Evolutionary conservation across 2,113 vertebrate species (phyloP).

Genomic region (Corynorhinus townsendii): DNA sequence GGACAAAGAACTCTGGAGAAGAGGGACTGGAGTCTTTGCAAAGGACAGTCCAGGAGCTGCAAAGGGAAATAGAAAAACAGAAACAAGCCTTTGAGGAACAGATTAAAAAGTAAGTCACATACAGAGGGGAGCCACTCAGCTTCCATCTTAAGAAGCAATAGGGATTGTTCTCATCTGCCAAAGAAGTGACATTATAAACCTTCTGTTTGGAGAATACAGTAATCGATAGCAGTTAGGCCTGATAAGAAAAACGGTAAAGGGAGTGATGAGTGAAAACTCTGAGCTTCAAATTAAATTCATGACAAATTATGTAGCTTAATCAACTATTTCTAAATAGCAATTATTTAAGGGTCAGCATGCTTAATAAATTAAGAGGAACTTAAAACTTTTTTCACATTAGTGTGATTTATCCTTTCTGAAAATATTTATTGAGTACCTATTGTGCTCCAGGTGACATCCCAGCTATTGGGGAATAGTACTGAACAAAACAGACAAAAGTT

Average conservation of each 20-base stretch:
- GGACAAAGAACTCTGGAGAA: conserved; percentile 42
- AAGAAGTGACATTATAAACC: not conserved
- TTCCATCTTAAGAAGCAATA: not conserved
- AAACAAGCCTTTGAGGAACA: conserved; percentile 75
- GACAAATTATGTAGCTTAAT: not conserved
- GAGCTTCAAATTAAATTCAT: not conserved
- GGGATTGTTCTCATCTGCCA: not conserved
- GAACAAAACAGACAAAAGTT: not conserved
- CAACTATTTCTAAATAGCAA: not conserved
- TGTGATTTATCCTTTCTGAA: not conserved
- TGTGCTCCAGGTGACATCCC: not conserved
- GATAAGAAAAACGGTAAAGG: not conserved
- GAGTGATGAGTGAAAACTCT: not conserved
- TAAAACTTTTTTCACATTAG: not conserved
- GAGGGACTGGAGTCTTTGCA: conserved; percentile 67
- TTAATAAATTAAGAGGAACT: not conserved
- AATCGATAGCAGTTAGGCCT: not conserved
- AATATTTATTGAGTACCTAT: not conserved
- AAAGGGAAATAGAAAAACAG: conserved; percentile 71
- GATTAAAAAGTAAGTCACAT: conserved; percentile 78
- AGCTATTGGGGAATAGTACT: not conserved
- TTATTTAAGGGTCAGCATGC: not conserved
- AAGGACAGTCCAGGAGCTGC: conserved; percentile 64
- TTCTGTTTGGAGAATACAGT: not conserved
- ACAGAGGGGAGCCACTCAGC: not conserved